Percentiles rank a stretch among this genome's conserved stretches.
Conservation (phyloP, 2,888 invertebrate species). For the Andrena minutula region DNA sequence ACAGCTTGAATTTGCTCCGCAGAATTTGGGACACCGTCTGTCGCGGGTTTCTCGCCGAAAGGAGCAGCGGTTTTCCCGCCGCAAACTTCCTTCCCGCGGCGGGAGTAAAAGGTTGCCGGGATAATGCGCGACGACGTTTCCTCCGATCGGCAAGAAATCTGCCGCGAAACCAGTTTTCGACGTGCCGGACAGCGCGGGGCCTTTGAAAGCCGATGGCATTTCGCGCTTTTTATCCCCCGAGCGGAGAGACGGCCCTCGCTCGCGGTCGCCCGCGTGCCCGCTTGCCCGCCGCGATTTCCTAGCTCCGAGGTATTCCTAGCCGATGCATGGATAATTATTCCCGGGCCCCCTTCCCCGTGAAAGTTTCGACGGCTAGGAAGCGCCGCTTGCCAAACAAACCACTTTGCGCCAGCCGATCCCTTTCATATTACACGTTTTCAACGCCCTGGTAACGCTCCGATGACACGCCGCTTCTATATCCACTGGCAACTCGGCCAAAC, state of each 20-base stretch:
- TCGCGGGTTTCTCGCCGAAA: not conserved
- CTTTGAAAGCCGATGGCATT: conserved; percentile 63
- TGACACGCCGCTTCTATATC: not conserved
- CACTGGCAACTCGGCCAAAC: not conserved
- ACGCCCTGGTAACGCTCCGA: conserved; percentile 35
- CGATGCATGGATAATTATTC: conserved; percentile 65
- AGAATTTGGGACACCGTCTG: not conserved
- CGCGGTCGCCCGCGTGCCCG: not conserved
- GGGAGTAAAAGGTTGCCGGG: conserved; percentile 31
- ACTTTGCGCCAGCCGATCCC: not conserved
- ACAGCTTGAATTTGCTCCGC: not conserved
- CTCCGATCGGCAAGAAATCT: conserved; percentile 41
- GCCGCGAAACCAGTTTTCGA: conserved; percentile 60
- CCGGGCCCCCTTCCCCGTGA: conserved; percentile 58
- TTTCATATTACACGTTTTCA: conserved; percentile 17
- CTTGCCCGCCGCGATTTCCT: conserved; percentile 51
- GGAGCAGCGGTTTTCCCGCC: not conserved
- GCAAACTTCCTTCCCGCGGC: not conserved
- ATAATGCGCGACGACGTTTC: conserved; percentile 46
- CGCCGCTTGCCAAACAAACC: conserved; percentile 38
- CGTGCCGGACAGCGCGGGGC: conserved; percentile 19
- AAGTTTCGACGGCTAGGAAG: conserved; percentile 66
- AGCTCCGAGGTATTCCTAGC: conserved; percentile 41
- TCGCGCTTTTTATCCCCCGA: conserved; percentile 39
- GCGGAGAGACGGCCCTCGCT: conserved; percentile 1